These are phyloP conservation scores for Diplosoma virens DNA, from an alignment of 23 tunicate species.

Conservation along the genomic window DNA sequence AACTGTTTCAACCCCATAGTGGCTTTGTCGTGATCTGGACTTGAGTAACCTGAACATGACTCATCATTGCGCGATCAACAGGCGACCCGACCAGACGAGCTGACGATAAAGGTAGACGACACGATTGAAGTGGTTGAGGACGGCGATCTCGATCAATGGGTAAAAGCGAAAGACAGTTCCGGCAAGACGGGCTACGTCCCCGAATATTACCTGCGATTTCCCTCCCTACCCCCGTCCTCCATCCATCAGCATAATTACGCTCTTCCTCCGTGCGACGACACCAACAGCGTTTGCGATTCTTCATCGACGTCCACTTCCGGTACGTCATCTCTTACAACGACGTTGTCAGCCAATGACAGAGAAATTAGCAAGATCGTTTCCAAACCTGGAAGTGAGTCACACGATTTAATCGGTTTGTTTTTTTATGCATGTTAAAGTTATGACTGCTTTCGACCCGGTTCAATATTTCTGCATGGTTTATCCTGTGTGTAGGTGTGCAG, in stretches of 20 bases:
- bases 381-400: not conserved
- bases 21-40: no score
- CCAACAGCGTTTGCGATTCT: constrained; percentile 24
- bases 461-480: no score
- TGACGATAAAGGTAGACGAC: constrained; percentile 77
- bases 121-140: constrained; percentile 84
- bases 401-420: no score
- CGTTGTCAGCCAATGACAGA: constrained; percentile 33
- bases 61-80: constrained; percentile 6
- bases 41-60: no score
- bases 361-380: constrained; percentile 46
- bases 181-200: constrained; percentile 76
- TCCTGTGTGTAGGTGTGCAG: no score
- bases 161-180: constrained; percentile 51
- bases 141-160: constrained; percentile 95
- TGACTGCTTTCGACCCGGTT: no score
- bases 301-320: constrained; percentile 41
- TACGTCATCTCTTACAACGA: constrained; percentile 45
- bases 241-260: constrained; percentile 34
- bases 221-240: constrained; percentile 23
- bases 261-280: constrained; percentile 45
- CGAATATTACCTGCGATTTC: constrained; percentile 81
- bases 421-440: no score
- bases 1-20: no score
- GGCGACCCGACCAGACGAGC: constrained; percentile 88